Conservation (phyloP, 2,113 vertebrate species). For the Dendropsophus ebraccatus region DNA sequence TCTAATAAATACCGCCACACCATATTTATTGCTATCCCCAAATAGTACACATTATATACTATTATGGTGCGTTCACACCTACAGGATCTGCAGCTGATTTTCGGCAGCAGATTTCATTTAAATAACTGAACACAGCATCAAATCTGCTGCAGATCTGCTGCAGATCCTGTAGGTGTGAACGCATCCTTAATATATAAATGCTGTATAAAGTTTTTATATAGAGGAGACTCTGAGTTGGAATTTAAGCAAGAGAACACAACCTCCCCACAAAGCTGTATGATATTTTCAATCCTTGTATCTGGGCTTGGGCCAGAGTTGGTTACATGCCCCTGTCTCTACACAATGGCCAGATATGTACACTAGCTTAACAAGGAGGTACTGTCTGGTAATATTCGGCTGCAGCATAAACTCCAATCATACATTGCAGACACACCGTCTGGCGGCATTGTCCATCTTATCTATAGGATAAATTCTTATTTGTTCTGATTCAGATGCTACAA, state of each 20-base stretch:
- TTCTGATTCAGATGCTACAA: conserved; percentile 35
- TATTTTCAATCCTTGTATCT: background rate
- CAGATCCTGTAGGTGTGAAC: too few relatives aligned
- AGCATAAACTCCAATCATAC: conserved; percentile 14
- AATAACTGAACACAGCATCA: too few relatives aligned
- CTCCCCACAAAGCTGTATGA: background rate
- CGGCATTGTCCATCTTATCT: conserved; percentile 28
- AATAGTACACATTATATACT: background rate
- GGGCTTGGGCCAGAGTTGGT: background rate
- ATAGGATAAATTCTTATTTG: conserved; percentile 26
- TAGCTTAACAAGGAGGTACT: background rate
- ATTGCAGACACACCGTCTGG: conserved; percentile 18
- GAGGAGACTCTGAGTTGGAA: background rate
- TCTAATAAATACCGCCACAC: background rate
- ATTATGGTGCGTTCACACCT: too few relatives aligned
- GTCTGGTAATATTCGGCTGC: background rate
- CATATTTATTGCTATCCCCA: background rate
- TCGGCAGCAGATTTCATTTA: too few relatives aligned
- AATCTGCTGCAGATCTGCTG: too few relatives aligned
- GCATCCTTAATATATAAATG: too few relatives aligned
- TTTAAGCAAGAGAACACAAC: background rate
- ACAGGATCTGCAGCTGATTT: too few relatives aligned
- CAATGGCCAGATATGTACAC: background rate
- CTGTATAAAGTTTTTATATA: background rate
- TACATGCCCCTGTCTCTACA: background rate